These are phyloP conservation scores for Orchesellides sinensis DNA, from an alignment of 2,888 invertebrate genomes.

Conservation along the genomic window DNA sequence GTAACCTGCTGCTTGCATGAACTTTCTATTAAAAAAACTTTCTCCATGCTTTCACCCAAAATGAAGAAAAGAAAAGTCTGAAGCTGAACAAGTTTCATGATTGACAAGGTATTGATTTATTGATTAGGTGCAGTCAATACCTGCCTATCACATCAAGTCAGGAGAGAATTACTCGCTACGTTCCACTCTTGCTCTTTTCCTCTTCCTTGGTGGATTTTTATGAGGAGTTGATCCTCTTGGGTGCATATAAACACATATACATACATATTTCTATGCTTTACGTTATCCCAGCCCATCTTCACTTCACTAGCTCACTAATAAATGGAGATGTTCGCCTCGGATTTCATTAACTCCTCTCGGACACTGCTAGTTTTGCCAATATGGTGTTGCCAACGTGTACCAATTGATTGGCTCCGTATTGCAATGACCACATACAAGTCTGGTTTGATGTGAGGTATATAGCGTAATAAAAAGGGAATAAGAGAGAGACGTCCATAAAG, in stretches of 20 bases:
- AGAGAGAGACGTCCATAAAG: no score
- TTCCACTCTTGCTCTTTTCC: slow-evolving; percentile 41
- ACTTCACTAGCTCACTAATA: neutral
- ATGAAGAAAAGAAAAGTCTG: no score
- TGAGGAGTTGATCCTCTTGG: slow-evolving; percentile 27
- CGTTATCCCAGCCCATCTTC: neutral
- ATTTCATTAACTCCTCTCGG: slow-evolving; percentile 14
- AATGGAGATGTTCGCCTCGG: neutral
- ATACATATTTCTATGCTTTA: slow-evolving; percentile 13
- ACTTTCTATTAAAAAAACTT: neutral
- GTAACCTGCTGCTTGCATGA: neutral
- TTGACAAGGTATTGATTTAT: slow-evolving; percentile 74
- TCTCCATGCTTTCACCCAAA: slow-evolving; percentile 4
- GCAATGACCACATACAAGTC: no score
- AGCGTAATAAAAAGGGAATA: no score
- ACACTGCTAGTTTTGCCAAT: no score
- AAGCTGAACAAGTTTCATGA: no score
- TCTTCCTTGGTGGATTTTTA: slow-evolving; percentile 21
- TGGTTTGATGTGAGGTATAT: no score
- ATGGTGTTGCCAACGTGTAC: no score
- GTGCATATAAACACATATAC: slow-evolving; percentile 14
- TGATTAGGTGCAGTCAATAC: slow-evolving; percentile 73
- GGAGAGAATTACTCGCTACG: slow-evolving; percentile 34
- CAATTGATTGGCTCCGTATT: no score
- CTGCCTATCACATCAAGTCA: slow-evolving; percentile 71